These are phyloP conservation scores for Centropus bengalensis DNA, from an alignment of 2,113 vertebrate species.

Conservation along the genomic window DNA sequence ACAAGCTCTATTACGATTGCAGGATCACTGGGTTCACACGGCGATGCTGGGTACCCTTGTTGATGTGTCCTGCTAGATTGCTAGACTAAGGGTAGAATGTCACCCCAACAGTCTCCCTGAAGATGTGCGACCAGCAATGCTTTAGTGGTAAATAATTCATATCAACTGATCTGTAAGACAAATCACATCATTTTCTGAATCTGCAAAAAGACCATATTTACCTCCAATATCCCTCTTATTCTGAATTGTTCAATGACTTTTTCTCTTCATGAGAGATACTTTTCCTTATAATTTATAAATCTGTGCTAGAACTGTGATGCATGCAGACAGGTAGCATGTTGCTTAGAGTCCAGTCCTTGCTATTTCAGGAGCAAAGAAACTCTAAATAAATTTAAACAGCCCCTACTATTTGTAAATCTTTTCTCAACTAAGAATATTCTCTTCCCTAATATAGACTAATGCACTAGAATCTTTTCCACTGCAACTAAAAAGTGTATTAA, in stretches of 20 bases:
- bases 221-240: background rate
- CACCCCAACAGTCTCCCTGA: background rate
- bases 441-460: background rate
- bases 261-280: background rate
- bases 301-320: background rate
- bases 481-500: background rate
- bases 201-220: background rate
- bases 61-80: background rate
- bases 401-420: accelerated
- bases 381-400: background rate
- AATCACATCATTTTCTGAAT: background rate
- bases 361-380: background rate
- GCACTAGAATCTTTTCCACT: background rate
- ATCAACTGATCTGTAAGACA: background rate
- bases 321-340: background rate
- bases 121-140: background rate
- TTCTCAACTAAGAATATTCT: background rate
- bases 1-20: background rate
- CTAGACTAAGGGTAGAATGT: background rate
- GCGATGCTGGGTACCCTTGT: accelerated
- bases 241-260: background rate
- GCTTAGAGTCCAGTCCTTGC: background rate
- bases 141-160: background rate
- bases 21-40: accelerated
- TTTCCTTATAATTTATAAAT: background rate